Percentiles rank a stretch among this genome's conserved stretches.
Evolutionary conservation across 2,888 invertebrate species (phyloP).

Genomic region (Gymnocheta viridis): DNA sequence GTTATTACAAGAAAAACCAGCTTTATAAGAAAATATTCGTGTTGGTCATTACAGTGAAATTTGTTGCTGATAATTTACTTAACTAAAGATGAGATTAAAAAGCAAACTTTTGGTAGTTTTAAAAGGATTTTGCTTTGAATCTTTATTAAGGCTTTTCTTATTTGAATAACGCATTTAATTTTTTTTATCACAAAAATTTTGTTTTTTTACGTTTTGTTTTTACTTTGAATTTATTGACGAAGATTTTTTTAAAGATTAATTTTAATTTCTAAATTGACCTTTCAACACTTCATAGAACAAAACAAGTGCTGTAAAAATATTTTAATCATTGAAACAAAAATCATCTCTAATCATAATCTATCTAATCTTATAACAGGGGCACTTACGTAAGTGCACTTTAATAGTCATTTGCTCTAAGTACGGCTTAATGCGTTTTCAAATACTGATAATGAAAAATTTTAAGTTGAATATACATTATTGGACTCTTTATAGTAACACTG

Average conservation of each 20-base stretch:
- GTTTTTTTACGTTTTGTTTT: not conserved
- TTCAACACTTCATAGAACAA: constrained; percentile 15
- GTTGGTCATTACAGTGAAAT: not conserved
- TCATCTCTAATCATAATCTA: not conserved
- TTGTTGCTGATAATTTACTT: not conserved
- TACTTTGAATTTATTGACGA: constrained; percentile 10
- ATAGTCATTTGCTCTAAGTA: not conserved
- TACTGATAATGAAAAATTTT: not conserved
- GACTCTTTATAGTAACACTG: not conserved
- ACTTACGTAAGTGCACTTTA: not conserved
- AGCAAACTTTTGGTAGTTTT: not conserved
- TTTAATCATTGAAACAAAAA: constrained; percentile 27
- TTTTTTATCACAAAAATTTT: not conserved
- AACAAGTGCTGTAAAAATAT: not conserved
- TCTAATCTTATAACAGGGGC: not conserved
- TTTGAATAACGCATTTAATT: not conserved
- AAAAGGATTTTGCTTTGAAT: not conserved
- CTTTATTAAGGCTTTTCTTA: not conserved
- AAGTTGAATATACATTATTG: too few relatives aligned
- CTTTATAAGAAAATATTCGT: not conserved
- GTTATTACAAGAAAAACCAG: not conserved
- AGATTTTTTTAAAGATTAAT: constrained; percentile 42
- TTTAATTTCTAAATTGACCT: constrained; percentile 45
- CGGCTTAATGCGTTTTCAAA: not conserved
- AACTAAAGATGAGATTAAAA: not conserved